Percentiles rank a stretch among this genome's conserved stretches.
Evolutionary conservation across 2,113 vertebrate genomes (phyloP).

Genomic region (Mesembrinibis cayennensis): DNA sequence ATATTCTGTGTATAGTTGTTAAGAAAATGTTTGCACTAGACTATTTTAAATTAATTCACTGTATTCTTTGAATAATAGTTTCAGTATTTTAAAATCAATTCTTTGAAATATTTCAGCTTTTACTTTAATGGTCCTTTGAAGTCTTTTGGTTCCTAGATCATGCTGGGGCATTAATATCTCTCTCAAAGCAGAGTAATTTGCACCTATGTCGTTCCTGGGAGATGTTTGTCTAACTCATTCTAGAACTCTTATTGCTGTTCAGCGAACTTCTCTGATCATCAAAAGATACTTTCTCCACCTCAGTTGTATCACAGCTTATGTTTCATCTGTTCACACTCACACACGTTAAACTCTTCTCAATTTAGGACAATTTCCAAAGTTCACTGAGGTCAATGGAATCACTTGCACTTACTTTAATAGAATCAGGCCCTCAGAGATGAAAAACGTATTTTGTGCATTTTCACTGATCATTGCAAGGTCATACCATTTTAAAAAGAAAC

Average conservation of each 20-base stretch:
- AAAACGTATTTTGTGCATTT: conserved; percentile 4
- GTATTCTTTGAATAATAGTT: background rate
- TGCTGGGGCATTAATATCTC: background rate
- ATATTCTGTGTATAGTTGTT: background rate
- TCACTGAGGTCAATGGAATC: background rate
- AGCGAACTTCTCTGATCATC: conserved; percentile 15
- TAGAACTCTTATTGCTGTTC: background rate
- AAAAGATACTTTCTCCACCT: conserved; percentile 2
- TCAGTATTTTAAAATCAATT: background rate
- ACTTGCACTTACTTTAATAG: background rate
- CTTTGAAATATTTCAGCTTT: background rate
- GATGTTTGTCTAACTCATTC: conserved; percentile 22
- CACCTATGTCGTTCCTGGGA: background rate
- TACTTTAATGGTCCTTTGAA: background rate
- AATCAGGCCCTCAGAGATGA: conserved; percentile 28
- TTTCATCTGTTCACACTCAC: conserved; percentile 23
- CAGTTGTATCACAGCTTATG: background rate
- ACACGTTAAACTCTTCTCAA: background rate
- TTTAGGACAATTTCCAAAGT: conserved; percentile 15
- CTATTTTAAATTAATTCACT: background rate
- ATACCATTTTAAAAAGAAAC: conserved; percentile 2
- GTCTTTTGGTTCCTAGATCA: background rate
- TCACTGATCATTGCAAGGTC: background rate
- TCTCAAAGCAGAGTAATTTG: background rate
- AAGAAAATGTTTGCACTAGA: background rate